Conservation (phyloP, 2,113 vertebrate species). For the Vulpes ferrilata region DNA sequence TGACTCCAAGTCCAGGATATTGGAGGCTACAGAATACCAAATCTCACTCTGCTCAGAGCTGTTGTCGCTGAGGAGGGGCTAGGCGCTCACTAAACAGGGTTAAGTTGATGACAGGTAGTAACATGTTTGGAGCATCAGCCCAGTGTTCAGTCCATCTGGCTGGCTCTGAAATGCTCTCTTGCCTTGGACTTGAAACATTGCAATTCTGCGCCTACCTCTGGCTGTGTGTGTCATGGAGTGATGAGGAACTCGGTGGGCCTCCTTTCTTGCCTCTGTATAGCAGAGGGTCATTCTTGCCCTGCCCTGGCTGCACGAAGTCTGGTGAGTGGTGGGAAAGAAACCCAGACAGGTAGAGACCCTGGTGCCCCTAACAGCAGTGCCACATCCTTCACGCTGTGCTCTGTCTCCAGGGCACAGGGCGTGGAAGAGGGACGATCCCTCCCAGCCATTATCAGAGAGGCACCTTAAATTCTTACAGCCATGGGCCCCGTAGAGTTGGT, state of each 20-base stretch:
- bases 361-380: background rate
- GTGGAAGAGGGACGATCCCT: background rate
- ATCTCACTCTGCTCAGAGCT: background rate
- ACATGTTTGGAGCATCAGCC: background rate
- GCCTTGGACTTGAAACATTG: background rate
- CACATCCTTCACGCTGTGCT: background rate
- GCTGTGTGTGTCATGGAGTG: background rate
- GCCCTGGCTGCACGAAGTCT: background rate
- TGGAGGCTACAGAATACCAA: background rate
- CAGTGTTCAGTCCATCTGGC: fast-evolving
- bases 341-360: background rate
- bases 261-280: background rate
- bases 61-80: background rate
- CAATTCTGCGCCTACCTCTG: background rate
- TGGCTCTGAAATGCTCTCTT: background rate
- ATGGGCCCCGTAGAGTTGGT: background rate
- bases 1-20: background rate
- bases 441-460: background rate
- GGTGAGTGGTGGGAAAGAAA: background rate
- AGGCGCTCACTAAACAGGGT: fast-evolving
- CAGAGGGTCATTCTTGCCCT: background rate
- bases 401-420: no score
- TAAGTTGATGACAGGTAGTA: fast-evolving
- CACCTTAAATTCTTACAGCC: background rate
- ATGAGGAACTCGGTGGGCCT: background rate